phyloP scores from a whole-genome alignment of 1,140 invertebrate species.

The Hyposmocoma kahamanoa region DNA sequence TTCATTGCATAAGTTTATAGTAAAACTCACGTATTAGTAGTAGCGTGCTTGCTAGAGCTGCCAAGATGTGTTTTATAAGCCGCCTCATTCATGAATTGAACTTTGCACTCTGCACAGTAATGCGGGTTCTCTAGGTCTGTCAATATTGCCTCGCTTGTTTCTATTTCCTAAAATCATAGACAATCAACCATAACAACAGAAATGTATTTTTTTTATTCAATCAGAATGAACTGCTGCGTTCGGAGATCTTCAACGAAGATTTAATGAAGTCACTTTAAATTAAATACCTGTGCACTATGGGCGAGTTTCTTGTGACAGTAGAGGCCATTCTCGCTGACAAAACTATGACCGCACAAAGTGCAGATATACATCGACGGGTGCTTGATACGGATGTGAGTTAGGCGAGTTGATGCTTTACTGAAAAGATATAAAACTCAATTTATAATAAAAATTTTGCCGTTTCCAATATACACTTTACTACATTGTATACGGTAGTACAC shows the following conservation, averaged over 20 bases:
- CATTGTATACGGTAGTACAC: no score
- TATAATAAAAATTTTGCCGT: no score
- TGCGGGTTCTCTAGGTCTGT: conserved; percentile 21
- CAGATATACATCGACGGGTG: conserved; percentile 55
- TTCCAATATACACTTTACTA: no score
- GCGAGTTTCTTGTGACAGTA: conserved; percentile 53
- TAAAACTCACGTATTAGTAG: conserved; percentile 40
- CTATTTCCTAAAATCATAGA: conserved; percentile 30
- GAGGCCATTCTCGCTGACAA: conserved; percentile 51
- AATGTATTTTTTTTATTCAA: no score
- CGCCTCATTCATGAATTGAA: conserved; percentile 37
- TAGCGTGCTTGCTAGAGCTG: conserved; percentile 51
- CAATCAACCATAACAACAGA: no score
- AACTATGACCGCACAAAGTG: conserved; percentile 56
- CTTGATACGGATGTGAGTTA: conserved; percentile 59
- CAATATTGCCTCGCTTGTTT: conserved; percentile 12
- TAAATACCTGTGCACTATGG: conserved; percentile 51
- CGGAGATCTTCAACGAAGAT: no score
- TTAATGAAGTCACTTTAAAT: not conserved
- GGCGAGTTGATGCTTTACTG: conserved; percentile 50
- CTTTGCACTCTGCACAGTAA: conserved; percentile 47
- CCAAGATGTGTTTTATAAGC: conserved; percentile 51
- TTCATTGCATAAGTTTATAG: no score
- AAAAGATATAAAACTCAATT: conserved; percentile 10
- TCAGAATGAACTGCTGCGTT: no score